Conservation (phyloP, 2,797 vertebrate genomes). For the Staurois parvus region DNA sequence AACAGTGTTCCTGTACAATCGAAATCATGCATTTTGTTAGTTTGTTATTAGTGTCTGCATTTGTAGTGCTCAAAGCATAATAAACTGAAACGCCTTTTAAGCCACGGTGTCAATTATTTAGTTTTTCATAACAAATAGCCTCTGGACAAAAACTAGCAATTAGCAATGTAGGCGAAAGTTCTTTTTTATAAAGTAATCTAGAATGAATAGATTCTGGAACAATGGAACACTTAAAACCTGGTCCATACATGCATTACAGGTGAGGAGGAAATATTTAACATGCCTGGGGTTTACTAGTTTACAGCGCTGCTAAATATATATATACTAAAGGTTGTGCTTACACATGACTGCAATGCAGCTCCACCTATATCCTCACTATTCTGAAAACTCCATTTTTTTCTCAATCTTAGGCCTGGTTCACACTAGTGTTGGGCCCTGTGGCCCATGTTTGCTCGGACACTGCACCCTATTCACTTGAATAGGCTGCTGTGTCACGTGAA, state of each 20-base stretch:
- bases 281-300: background rate
- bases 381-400: background rate
- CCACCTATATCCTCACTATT: background rate
- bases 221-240: background rate
- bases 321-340: background rate
- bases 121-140: too few species aligned
- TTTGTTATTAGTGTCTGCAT: too few species aligned
- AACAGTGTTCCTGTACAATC: too few species aligned
- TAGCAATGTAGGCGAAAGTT: background rate
- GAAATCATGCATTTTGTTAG: too few species aligned
- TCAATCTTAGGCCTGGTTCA: too few species aligned
- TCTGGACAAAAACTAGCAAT: background rate
- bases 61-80: too few species aligned
- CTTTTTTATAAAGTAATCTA: background rate
- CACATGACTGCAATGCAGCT: background rate
- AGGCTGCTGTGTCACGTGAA: too few species aligned
- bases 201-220: background rate
- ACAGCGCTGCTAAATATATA: background rate
- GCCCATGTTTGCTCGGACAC: too few species aligned
- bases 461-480: too few species aligned
- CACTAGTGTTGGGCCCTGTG: too few species aligned
- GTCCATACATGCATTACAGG: background rate
- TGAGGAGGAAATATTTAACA: slow-evolving; percentile 5
- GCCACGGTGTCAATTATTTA: too few species aligned
- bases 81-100: too few species aligned